Conservation (phyloP, 2,797 vertebrate species). For the Anomalospiza imberbis region DNA sequence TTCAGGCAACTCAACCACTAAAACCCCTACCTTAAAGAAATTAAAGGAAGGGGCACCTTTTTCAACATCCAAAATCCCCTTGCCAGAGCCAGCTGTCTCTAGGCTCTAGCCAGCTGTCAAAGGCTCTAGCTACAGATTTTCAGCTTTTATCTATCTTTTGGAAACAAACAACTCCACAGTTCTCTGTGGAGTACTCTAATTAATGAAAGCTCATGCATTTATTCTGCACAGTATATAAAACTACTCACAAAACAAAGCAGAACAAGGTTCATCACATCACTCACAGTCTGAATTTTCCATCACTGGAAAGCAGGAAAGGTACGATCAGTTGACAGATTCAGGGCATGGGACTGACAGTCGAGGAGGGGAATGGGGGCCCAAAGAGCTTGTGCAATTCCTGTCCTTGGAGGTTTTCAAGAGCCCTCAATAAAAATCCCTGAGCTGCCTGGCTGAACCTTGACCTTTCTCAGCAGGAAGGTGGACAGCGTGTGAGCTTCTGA, state of each 20-base stretch:
- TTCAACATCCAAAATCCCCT: not conserved
- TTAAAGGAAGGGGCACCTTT: not conserved
- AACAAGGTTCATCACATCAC: slow-evolving; percentile 28
- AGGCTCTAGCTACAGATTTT: not conserved
- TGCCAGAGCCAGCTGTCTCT: not conserved
- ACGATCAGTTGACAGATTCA: slow-evolving; percentile 1
- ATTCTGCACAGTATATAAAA: slow-evolving; percentile 27
- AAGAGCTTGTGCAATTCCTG: not conserved
- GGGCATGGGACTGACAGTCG: not conserved
- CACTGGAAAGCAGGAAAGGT: not conserved
- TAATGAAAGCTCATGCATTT: slow-evolving; percentile 54
- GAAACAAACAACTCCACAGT: slow-evolving; percentile 23
- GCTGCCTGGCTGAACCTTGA: not conserved
- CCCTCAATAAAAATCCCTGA: not conserved
- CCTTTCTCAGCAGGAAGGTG: not conserved
- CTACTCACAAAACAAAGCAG: slow-evolving; percentile 25
- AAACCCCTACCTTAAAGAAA: not conserved
- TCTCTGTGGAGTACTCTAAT: slow-evolving; percentile 39
- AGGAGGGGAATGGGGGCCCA: not conserved
- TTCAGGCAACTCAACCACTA: not conserved
- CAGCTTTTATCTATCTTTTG: slow-evolving; percentile 20
- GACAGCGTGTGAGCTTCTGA: not conserved
- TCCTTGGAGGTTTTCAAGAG: not conserved
- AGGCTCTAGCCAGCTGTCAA: slow-evolving; percentile 15
- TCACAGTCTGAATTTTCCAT: not conserved